phyloP scores from a whole-genome alignment of 2,888 invertebrate species.

The Ceratothoa steindachneri region DNA sequence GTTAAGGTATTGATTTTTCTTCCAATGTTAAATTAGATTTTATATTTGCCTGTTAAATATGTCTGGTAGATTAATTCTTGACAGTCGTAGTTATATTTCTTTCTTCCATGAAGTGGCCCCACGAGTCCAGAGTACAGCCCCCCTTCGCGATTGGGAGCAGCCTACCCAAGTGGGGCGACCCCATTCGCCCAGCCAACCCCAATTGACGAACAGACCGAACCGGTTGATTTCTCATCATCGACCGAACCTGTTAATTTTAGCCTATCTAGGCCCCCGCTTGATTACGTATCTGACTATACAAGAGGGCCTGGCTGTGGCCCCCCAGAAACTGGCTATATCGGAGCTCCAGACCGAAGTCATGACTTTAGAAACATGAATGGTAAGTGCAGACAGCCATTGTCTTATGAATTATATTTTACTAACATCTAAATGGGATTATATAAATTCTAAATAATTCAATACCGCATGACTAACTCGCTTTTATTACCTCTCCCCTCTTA shows the following conservation, averaged over 20 bases:
- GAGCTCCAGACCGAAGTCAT: slow-evolving; percentile 37
- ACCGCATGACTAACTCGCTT: too few species aligned
- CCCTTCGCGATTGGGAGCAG: slow-evolving; percentile 44
- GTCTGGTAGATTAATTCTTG: too few species aligned
- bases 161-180: slow-evolving; percentile 36
- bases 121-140: slow-evolving; percentile 47
- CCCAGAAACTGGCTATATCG: slow-evolving; percentile 33
- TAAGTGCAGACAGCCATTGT: neutral
- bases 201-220: slow-evolving; percentile 52
- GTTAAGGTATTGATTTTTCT: slow-evolving; percentile 32
- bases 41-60: too few species aligned
- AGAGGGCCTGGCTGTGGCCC: slow-evolving; percentile 40
- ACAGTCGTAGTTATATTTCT: too few species aligned
- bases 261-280: slow-evolving; percentile 41
- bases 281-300: slow-evolving; percentile 40
- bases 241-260: slow-evolving; percentile 46
- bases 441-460: too few species aligned
- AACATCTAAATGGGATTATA: too few species aligned
- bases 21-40: too few species aligned
- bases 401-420: too few species aligned
- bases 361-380: slow-evolving; percentile 47
- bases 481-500: neutral
- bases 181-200: slow-evolving; percentile 38
- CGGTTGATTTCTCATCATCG: slow-evolving; percentile 53
- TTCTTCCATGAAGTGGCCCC: slow-evolving; percentile 26